A percentile compares a stretch with the other conserved stretches of the same genome.
These are phyloP conservation scores for Lysandra bellargus DNA, from an alignment of 2,888 invertebrate genomes.

Conservation along the genomic window DNA sequence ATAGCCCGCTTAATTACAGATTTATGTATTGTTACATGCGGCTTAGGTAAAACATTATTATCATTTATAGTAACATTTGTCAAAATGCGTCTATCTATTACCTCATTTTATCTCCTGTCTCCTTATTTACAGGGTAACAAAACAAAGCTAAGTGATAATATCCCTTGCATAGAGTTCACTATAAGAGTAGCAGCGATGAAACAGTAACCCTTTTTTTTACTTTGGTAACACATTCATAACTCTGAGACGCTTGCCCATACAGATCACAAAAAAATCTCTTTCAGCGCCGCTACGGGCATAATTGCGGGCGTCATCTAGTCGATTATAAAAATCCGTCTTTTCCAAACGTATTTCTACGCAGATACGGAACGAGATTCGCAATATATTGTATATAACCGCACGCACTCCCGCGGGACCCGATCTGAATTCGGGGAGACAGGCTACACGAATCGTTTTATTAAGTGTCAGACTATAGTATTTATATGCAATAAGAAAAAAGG, in stretches of 20 bases:
- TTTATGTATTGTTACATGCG: neutral
- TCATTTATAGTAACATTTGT: too few relatives aligned
- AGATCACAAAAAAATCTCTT: too few relatives aligned
- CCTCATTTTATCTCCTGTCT: neutral
- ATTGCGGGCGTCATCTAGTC: neutral
- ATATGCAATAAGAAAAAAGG: slow-evolving; percentile 9
- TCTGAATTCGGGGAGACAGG: slow-evolving; percentile 21
- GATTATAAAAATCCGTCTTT: neutral
- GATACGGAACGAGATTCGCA: neutral
- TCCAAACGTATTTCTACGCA: neutral
- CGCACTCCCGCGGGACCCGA: slow-evolving; percentile 13
- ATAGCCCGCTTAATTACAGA: slow-evolving; percentile 10
- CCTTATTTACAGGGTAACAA: too few relatives aligned
- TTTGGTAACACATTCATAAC: too few relatives aligned
- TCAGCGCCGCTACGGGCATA: too few relatives aligned
- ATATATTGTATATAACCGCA: slow-evolving; percentile 19
- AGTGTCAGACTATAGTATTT: slow-evolving; percentile 22
- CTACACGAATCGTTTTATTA: slow-evolving; percentile 29
- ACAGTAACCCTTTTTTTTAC: too few relatives aligned
- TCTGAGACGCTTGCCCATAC: too few relatives aligned
- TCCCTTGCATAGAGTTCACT: too few relatives aligned
- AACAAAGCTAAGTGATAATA: too few relatives aligned
- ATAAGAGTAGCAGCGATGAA: too few relatives aligned
- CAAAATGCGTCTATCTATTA: too few relatives aligned
- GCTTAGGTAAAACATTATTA: neutral